These are phyloP conservation scores for Zaprionus africanus DNA, from an alignment of 1,140 invertebrate species.

Conservation along the genomic window DNA sequence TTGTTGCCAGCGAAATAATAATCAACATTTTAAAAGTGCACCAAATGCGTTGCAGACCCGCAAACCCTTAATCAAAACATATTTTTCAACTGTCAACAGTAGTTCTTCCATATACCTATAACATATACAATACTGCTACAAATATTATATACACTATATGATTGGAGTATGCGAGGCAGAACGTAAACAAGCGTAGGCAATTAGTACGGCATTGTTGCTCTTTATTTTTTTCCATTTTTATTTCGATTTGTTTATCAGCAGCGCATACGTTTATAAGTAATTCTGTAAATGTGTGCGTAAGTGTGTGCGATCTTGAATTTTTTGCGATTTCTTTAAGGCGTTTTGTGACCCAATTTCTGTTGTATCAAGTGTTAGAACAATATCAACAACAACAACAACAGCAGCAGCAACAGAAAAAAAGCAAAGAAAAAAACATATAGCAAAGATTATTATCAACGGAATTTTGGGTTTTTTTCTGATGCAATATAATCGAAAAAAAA, in stretches of 20 bases:
- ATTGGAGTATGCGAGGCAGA: conserved; percentile 34
- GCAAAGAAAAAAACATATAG: background rate
- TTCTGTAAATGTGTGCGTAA: conserved; percentile 7
- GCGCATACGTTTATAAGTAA: conserved; percentile 23
- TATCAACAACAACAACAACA: conserved; percentile 31
- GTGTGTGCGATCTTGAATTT: conserved; percentile 11
- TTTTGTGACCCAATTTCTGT: conserved; percentile 76
- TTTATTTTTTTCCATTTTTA: conserved; percentile 2
- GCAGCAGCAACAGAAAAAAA: conserved; percentile 17
- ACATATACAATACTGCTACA: background rate
- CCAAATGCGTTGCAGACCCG: conserved; percentile 38
- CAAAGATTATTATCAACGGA: conserved; percentile 19
- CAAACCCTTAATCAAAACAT: conserved; percentile 58
- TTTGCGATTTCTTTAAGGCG: conserved; percentile 50
- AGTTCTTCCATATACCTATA: background rate
- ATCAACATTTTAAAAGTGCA: conserved; percentile 32
- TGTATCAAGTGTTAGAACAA: conserved; percentile 70
- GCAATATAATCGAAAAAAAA: background rate
- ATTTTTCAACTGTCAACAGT: conserved; percentile 13
- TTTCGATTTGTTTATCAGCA: conserved; percentile 49
- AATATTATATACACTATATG: conserved; percentile 4
- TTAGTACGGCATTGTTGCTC: conserved; percentile 33
- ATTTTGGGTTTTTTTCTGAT: background rate
- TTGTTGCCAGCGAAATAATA: conserved; percentile 12
- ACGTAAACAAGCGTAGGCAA: conserved; percentile 64